These are phyloP conservation scores for Sinohyriopsis cumingii DNA, from an alignment of 2,888 invertebrate genomes.

Conservation along the genomic window DNA sequence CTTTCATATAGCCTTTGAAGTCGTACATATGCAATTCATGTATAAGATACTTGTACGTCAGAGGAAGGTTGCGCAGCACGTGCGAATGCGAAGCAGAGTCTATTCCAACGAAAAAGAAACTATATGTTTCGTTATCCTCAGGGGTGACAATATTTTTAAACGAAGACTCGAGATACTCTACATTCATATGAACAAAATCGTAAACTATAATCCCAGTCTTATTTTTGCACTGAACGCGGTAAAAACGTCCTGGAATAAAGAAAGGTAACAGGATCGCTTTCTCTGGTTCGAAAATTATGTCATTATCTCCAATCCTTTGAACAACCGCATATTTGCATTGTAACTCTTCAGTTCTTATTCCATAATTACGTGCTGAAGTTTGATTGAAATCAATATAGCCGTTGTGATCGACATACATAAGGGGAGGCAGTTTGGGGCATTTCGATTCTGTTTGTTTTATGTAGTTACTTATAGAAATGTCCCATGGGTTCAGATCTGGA, in stretches of 20 bases:
- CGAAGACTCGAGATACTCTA: background rate
- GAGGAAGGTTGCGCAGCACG: slow-evolving; percentile 30
- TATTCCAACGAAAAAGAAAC: slow-evolving; percentile 23
- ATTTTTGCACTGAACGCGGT: slow-evolving; percentile 6
- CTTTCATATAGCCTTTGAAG: slow-evolving; percentile 42
- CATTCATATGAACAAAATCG: slow-evolving; percentile 12
- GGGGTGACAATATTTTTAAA: background rate
- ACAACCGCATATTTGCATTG: slow-evolving; percentile 6
- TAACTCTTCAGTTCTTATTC: slow-evolving; percentile 1
- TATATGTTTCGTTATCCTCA: slow-evolving; percentile 21
- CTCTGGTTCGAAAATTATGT: slow-evolving; percentile 7
- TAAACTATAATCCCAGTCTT: slow-evolving; percentile 1
- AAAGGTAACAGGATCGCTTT: background rate
- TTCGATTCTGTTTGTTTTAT: no score
- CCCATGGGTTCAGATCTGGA: no score
- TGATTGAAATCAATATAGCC: slow-evolving; percentile 8
- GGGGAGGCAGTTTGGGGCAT: background rate
- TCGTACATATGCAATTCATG: slow-evolving; percentile 26
- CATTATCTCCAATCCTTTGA: slow-evolving; percentile 5
- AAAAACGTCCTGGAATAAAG: slow-evolving; percentile 10
- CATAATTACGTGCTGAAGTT: slow-evolving; percentile 1
- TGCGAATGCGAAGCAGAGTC: slow-evolving; percentile 29
- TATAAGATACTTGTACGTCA: slow-evolving; percentile 31
- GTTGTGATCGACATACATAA: slow-evolving; percentile 10
- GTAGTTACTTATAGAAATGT: no score